phyloP scores from a whole-genome alignment of 2,888 invertebrate species.

The Odontocerum albicorne region DNA sequence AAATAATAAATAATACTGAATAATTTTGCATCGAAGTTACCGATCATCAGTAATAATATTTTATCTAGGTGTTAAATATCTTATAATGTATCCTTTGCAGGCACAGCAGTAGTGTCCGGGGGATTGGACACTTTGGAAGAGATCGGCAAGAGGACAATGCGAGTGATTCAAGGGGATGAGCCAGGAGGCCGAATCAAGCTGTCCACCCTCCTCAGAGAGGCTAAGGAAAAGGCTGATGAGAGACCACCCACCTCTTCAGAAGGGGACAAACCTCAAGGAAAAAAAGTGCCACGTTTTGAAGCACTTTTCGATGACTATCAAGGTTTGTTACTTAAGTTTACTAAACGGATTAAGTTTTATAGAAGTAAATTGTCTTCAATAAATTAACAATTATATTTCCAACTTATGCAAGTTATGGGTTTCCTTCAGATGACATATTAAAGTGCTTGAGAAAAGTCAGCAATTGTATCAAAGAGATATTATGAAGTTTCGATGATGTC shows the following conservation, averaged over 20 bases:
- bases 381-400: too few relatives aligned
- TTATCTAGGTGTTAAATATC: too few relatives aligned
- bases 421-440: too few relatives aligned
- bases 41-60: too few relatives aligned
- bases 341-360: too few relatives aligned
- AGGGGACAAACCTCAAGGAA: conserved; percentile 42
- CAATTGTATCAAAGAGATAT: too few relatives aligned
- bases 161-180: conserved; percentile 68
- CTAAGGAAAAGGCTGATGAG: conserved; percentile 65
- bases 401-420: too few relatives aligned
- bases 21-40: too few relatives aligned
- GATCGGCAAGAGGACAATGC: conserved; percentile 94
- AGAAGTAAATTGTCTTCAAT: too few relatives aligned
- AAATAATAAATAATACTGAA: too few relatives aligned
- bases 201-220: conserved; percentile 66
- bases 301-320: conserved; percentile 85
- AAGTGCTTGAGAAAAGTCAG: too few relatives aligned
- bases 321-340: conserved; percentile 52
- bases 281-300: conserved; percentile 68
- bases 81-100: conserved; percentile 40
- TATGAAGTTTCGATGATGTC: too few relatives aligned
- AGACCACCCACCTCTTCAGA: conserved; percentile 41
- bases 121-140: conserved; percentile 88
- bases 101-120: conserved; percentile 74
- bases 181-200: conserved; percentile 54